These are phyloP conservation scores for Cantharis rustica DNA, from an alignment of 2,888 invertebrate genomes.

Conservation along the genomic window DNA sequence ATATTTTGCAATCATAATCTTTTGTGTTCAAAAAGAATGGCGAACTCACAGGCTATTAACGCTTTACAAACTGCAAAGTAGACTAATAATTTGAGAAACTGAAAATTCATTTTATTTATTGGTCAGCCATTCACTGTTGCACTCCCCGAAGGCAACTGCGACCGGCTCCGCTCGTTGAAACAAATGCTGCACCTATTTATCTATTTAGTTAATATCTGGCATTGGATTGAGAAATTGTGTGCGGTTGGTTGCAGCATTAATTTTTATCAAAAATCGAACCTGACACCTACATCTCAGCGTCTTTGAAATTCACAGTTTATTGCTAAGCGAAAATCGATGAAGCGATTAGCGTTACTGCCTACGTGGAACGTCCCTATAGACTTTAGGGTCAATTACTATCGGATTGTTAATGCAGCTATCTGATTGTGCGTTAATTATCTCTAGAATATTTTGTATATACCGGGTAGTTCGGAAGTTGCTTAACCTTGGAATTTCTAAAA, in stretches of 20 bases:
- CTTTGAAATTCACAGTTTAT: not conserved
- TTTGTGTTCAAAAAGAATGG: not conserved
- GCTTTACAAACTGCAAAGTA: not conserved
- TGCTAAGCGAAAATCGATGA: not conserved
- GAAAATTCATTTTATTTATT: not conserved
- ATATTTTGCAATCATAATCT: not conserved
- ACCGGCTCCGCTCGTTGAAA: too few species aligned
- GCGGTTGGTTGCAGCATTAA: too few species aligned
- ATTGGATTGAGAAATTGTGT: too few species aligned
- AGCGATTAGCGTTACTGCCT: not conserved
- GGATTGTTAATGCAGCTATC: not conserved
- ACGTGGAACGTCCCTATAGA: not conserved
- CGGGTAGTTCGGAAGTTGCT: not conserved
- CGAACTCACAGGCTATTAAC: not conserved
- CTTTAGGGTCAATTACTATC: not conserved
- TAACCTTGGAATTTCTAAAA: not conserved
- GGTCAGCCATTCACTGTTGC: too few species aligned
- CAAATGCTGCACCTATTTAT: too few species aligned
- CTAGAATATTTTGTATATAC: not conserved
- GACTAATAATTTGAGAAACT: not conserved
- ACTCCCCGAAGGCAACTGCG: too few species aligned
- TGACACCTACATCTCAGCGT: not conserved
- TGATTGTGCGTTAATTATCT: not conserved
- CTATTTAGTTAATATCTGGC: too few species aligned
- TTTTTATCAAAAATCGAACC: too few species aligned